These are phyloP conservation scores for Heliocidaris erythrogramma DNA, from an alignment of 35 echinoderm and acorn worm species.

Conservation along the genomic window DNA sequence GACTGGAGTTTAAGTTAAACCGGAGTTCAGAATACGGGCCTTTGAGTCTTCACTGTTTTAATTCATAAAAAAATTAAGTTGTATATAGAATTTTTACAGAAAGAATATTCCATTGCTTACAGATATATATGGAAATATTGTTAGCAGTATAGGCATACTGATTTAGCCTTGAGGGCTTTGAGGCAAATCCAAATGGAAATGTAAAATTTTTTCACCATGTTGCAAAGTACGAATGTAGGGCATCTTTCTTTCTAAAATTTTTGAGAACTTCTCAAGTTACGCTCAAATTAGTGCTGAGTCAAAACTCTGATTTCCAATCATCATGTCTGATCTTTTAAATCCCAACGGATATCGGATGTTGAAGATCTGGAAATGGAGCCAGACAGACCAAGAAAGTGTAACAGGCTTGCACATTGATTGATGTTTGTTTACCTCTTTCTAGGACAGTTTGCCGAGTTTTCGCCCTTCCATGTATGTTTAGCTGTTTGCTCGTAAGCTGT, in stretches of 20 bases:
- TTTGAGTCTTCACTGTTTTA: too few relatives aligned
- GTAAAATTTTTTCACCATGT: too few relatives aligned
- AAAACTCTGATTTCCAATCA: background rate
- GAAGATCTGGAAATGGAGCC: conserved; percentile 1
- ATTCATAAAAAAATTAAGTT: too few relatives aligned
- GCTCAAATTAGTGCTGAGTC: conserved; percentile 16
- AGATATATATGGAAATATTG: too few relatives aligned
- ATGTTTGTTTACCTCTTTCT: background rate
- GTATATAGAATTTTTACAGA: too few relatives aligned
- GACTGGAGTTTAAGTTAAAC: too few relatives aligned
- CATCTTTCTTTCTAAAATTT: background rate
- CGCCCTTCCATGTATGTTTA: background rate
- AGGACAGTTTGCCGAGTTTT: background rate
- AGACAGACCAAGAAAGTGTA: background rate
- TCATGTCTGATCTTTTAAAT: background rate
- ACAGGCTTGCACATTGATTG: background rate
- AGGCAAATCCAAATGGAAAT: too few relatives aligned
- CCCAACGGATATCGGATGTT: background rate
- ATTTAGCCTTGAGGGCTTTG: too few relatives aligned
- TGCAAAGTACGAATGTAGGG: too few relatives aligned
- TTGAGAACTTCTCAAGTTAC: background rate
- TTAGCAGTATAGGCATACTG: too few relatives aligned
- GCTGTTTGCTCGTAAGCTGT: background rate
- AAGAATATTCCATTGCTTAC: too few relatives aligned
- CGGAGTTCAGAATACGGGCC: too few relatives aligned